A percentile compares a stretch with the other conserved stretches of the same genome.
Conservation (phyloP, 2,888 invertebrate species). For the Calameuta pallipes region DNA sequence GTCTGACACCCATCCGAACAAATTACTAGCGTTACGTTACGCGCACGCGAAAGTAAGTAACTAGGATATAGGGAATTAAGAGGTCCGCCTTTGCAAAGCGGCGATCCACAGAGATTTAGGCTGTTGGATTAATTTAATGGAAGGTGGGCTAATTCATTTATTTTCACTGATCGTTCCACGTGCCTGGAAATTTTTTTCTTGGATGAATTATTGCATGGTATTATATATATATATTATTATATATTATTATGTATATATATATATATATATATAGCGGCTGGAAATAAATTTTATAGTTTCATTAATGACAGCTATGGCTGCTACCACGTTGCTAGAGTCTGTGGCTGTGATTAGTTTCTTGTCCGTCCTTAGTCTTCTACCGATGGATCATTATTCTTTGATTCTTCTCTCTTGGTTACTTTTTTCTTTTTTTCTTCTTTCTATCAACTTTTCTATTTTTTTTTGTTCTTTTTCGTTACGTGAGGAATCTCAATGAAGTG, state of each 20-base stretch:
- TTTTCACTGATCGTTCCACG: not conserved
- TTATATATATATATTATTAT: too few relatives aligned
- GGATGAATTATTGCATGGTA: not conserved
- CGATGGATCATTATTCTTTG: not conserved
- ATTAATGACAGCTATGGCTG: not conserved
- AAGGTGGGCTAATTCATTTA: not conserved
- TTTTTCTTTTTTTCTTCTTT: too few relatives aligned
- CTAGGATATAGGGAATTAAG: not conserved
- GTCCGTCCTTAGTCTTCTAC: not conserved
- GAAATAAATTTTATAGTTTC: not conserved
- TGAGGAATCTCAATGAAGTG: not conserved
- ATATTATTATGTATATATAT: too few relatives aligned
- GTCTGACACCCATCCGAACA: conserved; percentile 17
- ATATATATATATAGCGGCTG: not conserved
- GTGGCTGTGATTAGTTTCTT: not conserved
- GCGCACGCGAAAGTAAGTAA: not conserved
- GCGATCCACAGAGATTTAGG: not conserved
- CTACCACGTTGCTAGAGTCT: not conserved
- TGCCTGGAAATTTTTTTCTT: not conserved
- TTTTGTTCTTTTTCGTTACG: not conserved
- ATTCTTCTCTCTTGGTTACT: not conserved
- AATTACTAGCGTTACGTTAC: conserved; percentile 7
- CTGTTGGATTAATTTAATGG: not conserved
- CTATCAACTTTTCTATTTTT: not conserved
- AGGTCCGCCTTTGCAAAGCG: not conserved